Conservation (phyloP, 1,140 invertebrate species). For the Asbolus verrucosus region DNA sequence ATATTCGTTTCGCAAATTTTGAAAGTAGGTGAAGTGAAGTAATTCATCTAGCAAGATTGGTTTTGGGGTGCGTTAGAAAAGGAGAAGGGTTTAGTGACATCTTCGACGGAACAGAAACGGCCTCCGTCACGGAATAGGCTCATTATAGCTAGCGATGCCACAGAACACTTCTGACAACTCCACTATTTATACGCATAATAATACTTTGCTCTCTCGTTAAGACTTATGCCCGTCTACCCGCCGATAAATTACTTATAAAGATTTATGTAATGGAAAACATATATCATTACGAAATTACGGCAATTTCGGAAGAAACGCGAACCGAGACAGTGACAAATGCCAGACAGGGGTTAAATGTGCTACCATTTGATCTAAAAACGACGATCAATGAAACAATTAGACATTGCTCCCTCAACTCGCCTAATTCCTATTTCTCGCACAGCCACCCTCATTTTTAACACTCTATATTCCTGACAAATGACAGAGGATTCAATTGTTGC, state of each 20-base stretch:
- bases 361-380: conserved; percentile 60
- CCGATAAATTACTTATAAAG: conserved; percentile 62
- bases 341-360: conserved; percentile 58
- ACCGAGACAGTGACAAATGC: conserved; percentile 61
- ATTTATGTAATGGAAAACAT: conserved; percentile 64
- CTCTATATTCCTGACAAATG: conserved; percentile 61
- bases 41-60: background rate
- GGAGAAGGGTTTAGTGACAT: conserved; percentile 8
- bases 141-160: conserved; percentile 46
- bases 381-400: conserved; percentile 54
- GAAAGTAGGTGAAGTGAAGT: no score
- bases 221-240: conserved; percentile 67
- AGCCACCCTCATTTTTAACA: conserved; percentile 56
- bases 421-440: conserved; percentile 40
- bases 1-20: no score
- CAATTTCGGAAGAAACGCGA: conserved; percentile 59
- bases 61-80: background rate
- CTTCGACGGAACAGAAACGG: conserved; percentile 20
- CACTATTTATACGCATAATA: conserved; percentile 73
- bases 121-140: conserved; percentile 38
- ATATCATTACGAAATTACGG: conserved; percentile 63
- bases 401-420: conserved; percentile 44
- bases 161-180: conserved; percentile 68
- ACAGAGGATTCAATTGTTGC: conserved; percentile 57
- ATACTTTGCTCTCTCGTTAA: conserved; percentile 67